A percentile compares a stretch with the other conserved stretches of the same genome.
Evolutionary conservation across 2,797 vertebrate genomes (phyloP).

Genomic region (Sebastes dallii): DNA sequence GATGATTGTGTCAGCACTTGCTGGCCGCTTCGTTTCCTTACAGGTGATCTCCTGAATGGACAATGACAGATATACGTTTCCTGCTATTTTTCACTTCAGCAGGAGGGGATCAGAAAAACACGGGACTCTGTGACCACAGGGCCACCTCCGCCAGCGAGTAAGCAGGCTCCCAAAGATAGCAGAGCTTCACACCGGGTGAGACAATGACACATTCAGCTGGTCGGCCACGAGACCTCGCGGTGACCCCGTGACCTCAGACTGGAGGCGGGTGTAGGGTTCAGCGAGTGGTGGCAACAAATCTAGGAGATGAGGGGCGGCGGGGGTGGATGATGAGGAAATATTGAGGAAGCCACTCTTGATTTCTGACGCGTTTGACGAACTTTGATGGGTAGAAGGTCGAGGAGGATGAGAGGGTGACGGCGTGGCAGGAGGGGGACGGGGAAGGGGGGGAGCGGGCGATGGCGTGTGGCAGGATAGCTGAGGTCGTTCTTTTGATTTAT

Average conservation of each 20-base stretch:
- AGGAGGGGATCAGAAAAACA: constrained; percentile 76
- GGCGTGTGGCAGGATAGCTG: constrained; percentile 73
- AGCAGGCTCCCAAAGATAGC: constrained; percentile 60
- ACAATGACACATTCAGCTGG: constrained; percentile 64
- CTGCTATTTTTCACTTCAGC: constrained; percentile 81
- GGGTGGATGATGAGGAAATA: constrained; percentile 66
- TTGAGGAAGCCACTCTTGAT: constrained; percentile 79
- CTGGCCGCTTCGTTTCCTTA: constrained; percentile 81
- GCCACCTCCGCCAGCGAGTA: constrained; percentile 54
- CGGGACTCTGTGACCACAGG: constrained; percentile 56
- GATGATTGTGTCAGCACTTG: constrained; percentile 85
- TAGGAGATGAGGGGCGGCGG: neutral
- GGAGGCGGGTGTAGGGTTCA: constrained; percentile 32
- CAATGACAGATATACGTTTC: constrained; percentile 85
- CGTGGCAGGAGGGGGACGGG: constrained; percentile 23
- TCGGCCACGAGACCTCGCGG: constrained; percentile 46
- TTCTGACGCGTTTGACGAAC: constrained; percentile 80
- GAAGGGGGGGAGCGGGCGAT: constrained; percentile 16
- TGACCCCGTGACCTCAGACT: constrained; percentile 57
- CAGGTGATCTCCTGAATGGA: constrained; percentile 85
- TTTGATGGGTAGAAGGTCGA: constrained; percentile 71
- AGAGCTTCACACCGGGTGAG: constrained; percentile 38
- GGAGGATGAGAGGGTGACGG: constrained; percentile 69
- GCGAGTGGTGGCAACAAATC: constrained; percentile 48
- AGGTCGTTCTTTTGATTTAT: constrained; percentile 76